Base-by-base conservation (phyloP, 2,888 invertebrate genomes). In the Drosophila macrospina region DNA sequence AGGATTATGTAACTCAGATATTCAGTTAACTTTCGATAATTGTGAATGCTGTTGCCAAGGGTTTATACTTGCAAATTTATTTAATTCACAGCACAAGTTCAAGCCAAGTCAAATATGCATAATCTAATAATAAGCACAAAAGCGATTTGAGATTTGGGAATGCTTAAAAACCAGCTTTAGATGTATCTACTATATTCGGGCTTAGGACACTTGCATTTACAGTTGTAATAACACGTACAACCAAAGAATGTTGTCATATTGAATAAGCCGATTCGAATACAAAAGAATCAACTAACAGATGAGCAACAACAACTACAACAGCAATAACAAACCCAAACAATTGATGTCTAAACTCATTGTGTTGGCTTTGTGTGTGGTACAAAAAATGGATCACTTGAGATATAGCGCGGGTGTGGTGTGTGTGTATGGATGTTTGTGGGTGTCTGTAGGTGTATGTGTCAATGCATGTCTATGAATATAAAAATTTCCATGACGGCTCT, bases 291-390 rank as follows among this genome's bases (percentile, higher is more conserved):
- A 42, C 51, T 66, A 66, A 55, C 66, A 51, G 62, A 67, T 65
- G 70, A 68, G 71, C 65, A 69, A 48, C 66, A 74, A 59, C 67
- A 68, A 51, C 61, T 54, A 47, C 57, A 74, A 44, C 32, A 66
- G 42, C 71, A 68, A 52, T 62, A 74, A 55, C 74, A 73, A 70
- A 71, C 34, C 69, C 74, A 69, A 86, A 82, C 88, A 85, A 88
- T 86, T 80, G 84, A 72, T 83, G 86, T 88, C 87, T 84, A 80
- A 83, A 86, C 70, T 83, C 84, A 84, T 86, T 85, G 89, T 88
- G 68, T 61, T 45, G 44, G 63, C 63, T 69, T 79, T 83, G 86
- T 85, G 50, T 41, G 48, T 37, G 24, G 28, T 44, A 67, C 51
- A 65, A 70, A 77, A 81, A 76, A 81, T 64, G 74, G 74, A 83